phyloP scores from a whole-genome alignment of 2,113 vertebrate genomes.

The Aplodontia rufa region DNA sequence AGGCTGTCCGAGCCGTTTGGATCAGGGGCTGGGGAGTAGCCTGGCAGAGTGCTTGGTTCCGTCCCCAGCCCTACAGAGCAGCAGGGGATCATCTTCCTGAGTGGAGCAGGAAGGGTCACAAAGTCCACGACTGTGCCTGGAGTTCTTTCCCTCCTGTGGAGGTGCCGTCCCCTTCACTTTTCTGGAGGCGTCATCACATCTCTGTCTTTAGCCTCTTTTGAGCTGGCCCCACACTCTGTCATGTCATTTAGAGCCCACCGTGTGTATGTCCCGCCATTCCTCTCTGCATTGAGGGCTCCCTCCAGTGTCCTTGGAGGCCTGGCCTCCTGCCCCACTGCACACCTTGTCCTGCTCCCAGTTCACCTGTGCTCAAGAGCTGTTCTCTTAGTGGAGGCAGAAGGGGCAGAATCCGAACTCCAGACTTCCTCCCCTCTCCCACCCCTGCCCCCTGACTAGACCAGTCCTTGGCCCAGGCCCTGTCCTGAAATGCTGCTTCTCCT shows the following conservation, averaged over 20 bases:
- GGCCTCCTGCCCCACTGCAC: not conserved
- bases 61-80: not conserved
- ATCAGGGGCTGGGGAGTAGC: too few species aligned
- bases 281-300: not conserved
- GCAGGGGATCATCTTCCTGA: fast-evolving
- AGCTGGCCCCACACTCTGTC: not conserved
- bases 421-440: too few species aligned
- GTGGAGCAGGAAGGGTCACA: not conserved
- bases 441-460: too few species aligned
- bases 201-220: not conserved
- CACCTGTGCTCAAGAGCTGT: not conserved
- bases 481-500: too few species aligned
- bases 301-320: too few species aligned
- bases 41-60: not conserved
- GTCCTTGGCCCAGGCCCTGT: too few species aligned
- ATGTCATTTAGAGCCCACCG: fast-evolving
- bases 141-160: fast-evolving
- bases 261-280: not conserved
- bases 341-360: fast-evolving
- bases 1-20: not conserved
- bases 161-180: too few species aligned
- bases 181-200: not conserved
- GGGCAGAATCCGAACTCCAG: too few species aligned
- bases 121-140: not conserved
- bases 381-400: not conserved